A percentile compares a stretch with the other conserved stretches of the same genome.
phyloP scores from a whole-genome alignment of 2,797 vertebrate species.

The Labeo calbasu region DNA sequence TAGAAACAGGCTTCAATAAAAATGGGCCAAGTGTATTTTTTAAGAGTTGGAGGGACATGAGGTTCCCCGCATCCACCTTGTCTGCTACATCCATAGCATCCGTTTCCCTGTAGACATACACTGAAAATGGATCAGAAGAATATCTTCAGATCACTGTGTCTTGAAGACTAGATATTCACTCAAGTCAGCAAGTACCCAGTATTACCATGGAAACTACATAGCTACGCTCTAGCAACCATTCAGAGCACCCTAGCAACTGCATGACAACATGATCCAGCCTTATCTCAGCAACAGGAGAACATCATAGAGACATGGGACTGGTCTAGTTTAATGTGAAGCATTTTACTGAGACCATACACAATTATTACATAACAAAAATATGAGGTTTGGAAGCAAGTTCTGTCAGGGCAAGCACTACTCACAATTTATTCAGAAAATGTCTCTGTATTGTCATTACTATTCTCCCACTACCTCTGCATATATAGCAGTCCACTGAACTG shows the following conservation, averaged over 20 bases:
- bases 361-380: background rate
- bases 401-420: background rate
- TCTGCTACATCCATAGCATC: background rate
- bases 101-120: background rate
- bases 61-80: background rate
- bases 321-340: too few species aligned
- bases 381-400: background rate
- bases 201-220: constrained; percentile 27
- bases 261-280: background rate
- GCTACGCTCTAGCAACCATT: constrained; percentile 25
- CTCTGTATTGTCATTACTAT: background rate
- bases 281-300: background rate
- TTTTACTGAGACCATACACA: background rate
- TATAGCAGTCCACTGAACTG: too few species aligned
- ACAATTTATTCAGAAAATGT: background rate
- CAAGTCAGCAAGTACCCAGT: background rate
- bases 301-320: background rate
- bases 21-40: too few species aligned
- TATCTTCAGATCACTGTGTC: background rate
- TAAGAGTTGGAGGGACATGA: background rate
- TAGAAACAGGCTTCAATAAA: too few species aligned
- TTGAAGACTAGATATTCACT: background rate
- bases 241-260: constrained; percentile 15
- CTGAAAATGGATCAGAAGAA: background rate
- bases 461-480: background rate